Percentiles rank a stretch among this genome's conserved stretches.
These are phyloP conservation scores for Ceratitis capitata DNA, from an alignment of 1,140 invertebrate genomes.

Conservation along the genomic window DNA sequence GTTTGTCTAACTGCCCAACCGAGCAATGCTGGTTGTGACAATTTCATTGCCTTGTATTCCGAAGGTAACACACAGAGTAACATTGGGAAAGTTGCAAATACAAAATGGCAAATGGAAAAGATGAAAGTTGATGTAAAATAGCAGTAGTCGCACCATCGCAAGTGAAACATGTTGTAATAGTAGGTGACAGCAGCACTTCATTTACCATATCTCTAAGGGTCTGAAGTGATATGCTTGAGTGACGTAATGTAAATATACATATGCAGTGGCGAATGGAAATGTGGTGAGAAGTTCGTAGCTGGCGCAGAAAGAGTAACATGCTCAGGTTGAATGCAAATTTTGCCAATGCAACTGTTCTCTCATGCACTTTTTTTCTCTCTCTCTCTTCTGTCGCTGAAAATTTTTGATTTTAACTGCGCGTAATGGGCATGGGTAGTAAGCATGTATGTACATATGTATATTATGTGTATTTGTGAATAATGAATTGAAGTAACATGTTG, in stretches of 20 bases:
- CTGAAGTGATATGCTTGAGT: neutral
- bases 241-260: neutral
- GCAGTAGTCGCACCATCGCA: neutral
- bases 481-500: too few species aligned
- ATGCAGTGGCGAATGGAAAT: neutral
- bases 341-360: neutral
- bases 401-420: neutral
- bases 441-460: too few species aligned
- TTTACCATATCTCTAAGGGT: neutral
- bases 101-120: neutral
- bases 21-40: constrained; percentile 17
- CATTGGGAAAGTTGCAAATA: neutral
- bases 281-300: neutral
- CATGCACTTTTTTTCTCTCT: too few species aligned
- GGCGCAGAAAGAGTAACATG: neutral
- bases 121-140: neutral
- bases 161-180: neutral
- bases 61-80: neutral
- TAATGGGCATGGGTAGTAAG: neutral
- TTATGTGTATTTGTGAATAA: too few species aligned
- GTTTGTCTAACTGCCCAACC: constrained; percentile 10
- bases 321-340: neutral
- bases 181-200: constrained; percentile 12
- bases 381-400: neutral
- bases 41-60: neutral